phyloP scores from a whole-genome alignment of 2,888 invertebrate genomes.

The Clivina fossor region DNA sequence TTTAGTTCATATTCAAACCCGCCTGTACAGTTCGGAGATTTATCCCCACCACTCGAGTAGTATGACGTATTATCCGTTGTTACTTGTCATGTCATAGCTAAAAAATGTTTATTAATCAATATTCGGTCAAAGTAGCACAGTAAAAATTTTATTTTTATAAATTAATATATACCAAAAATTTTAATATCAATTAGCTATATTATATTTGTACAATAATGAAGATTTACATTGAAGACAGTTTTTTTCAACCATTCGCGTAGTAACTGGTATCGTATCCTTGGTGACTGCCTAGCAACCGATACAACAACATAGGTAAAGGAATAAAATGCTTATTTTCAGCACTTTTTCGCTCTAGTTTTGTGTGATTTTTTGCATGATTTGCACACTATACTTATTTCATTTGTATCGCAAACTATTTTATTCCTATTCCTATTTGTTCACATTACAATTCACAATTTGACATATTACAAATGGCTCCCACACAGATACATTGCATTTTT shows the following conservation, averaged over 20 bases:
- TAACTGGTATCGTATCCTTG: slow-evolving; percentile 54
- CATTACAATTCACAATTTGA: slow-evolving; percentile 41
- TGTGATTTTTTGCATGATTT: slow-evolving; percentile 33
- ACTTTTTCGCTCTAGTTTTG: slow-evolving; percentile 28
- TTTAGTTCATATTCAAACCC: slow-evolving; percentile 32
- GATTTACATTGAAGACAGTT: slow-evolving; percentile 27
- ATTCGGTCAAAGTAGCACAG: slow-evolving; percentile 3
- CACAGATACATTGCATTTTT: slow-evolving; percentile 31
- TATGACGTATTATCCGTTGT: slow-evolving; percentile 29
- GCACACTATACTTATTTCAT: slow-evolving; percentile 36
- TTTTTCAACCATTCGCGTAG: slow-evolving; percentile 39
- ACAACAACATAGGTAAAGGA: slow-evolving; percentile 52
- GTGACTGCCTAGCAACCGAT: slow-evolving; percentile 56
- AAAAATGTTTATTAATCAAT: slow-evolving; percentile 14
- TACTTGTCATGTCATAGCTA: slow-evolving; percentile 14
- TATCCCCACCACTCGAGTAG: slow-evolving; percentile 18
- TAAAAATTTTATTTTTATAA: slow-evolving; percentile 9
- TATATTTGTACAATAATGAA: slow-evolving; percentile 18
- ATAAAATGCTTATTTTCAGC: slow-evolving; percentile 37
- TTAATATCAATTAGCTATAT: slow-evolving; percentile 6
- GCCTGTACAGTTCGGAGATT: slow-evolving; percentile 22
- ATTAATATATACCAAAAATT: not conserved
- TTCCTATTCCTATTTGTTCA: slow-evolving; percentile 26
- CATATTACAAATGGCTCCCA: slow-evolving; percentile 49
- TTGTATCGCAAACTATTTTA: slow-evolving; percentile 36